Evolutionary conservation across 2,888 invertebrate species (phyloP).

Genomic region (Lithodes maja): DNA sequence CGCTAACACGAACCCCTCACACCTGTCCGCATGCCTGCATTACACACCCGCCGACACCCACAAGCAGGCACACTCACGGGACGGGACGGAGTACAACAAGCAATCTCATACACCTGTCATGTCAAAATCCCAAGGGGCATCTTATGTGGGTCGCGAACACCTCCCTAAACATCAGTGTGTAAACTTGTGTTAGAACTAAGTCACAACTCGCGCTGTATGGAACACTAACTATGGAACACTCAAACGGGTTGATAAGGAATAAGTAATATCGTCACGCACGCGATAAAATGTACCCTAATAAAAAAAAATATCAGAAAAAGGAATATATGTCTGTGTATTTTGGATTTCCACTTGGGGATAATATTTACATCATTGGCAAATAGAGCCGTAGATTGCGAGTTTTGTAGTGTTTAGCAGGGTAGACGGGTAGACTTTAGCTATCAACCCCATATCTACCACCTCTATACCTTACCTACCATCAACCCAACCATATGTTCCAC

Average conservation of each 20-base stretch:
- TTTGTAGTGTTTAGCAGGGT: background rate
- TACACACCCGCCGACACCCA: slow-evolving; percentile 4
- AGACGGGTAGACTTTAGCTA: background rate
- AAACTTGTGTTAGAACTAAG: slow-evolving; percentile 43
- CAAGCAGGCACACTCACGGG: background rate
- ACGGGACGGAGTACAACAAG: background rate
- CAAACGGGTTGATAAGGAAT: background rate
- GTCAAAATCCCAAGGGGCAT: background rate
- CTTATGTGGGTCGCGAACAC: background rate
- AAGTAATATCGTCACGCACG: background rate
- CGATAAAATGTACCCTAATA: background rate
- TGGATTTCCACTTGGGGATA: too few species aligned
- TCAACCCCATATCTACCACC: too few species aligned
- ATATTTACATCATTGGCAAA: too few species aligned
- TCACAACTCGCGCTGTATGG: slow-evolving; percentile 25
- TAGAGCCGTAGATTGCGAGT: too few species aligned
- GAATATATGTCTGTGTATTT: too few species aligned
- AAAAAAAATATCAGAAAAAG: too few species aligned
- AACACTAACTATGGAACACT: background rate
- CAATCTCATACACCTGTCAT: too few species aligned
- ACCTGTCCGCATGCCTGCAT: slow-evolving; percentile 31
- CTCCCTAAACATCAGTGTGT: background rate
- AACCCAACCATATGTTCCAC: background rate
- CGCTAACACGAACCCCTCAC: slow-evolving; percentile 19
- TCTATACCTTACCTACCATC: too few species aligned